Conservation (phyloP, 2,888 invertebrate genomes). For the Cryptus armator region DNA sequence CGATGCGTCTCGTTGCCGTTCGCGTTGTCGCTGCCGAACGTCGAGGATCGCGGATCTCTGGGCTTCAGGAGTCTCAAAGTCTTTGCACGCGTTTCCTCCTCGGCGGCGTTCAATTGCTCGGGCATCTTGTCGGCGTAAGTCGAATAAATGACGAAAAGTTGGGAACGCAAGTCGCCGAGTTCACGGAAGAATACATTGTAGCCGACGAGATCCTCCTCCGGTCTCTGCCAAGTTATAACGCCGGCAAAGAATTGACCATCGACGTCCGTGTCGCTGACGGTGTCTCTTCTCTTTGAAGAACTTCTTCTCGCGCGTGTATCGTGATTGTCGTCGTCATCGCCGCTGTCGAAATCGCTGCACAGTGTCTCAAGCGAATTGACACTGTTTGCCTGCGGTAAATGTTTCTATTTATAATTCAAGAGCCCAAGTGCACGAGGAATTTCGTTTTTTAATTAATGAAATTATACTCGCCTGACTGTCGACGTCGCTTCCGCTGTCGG, state of each 20-base stretch:
- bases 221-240: slow-evolving; percentile 79
- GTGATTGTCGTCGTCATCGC: slow-evolving; percentile 77
- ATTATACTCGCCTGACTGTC: slow-evolving; percentile 80
- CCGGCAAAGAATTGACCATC: slow-evolving; percentile 81
- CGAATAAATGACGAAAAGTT: slow-evolving; percentile 82
- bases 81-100: slow-evolving; percentile 56
- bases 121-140: slow-evolving; percentile 57
- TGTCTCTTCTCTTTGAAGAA: slow-evolving; percentile 23
- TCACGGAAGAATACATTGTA: slow-evolving; percentile 87
- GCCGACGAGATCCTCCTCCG: slow-evolving; percentile 79
- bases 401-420: neutral
- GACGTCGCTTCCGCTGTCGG: slow-evolving; percentile 82
- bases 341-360: slow-evolving; percentile 81
- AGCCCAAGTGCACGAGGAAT: too few relatives aligned
- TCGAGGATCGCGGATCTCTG: slow-evolving; percentile 30
- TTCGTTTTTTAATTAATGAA: too few relatives aligned
- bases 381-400: slow-evolving; percentile 76
- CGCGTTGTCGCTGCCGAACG: neutral
- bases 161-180: slow-evolving; percentile 86
- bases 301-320: slow-evolving; percentile 44
- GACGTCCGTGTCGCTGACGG: slow-evolving; percentile 71
- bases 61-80: slow-evolving; percentile 52
- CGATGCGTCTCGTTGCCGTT: neutral
- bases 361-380: slow-evolving; percentile 76
- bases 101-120: slow-evolving; percentile 46